Percentiles rank a stretch among this genome's conserved stretches.
phyloP scores from a whole-genome alignment of 2,797 vertebrate species.

The Pseudomugil tenellus region DNA sequence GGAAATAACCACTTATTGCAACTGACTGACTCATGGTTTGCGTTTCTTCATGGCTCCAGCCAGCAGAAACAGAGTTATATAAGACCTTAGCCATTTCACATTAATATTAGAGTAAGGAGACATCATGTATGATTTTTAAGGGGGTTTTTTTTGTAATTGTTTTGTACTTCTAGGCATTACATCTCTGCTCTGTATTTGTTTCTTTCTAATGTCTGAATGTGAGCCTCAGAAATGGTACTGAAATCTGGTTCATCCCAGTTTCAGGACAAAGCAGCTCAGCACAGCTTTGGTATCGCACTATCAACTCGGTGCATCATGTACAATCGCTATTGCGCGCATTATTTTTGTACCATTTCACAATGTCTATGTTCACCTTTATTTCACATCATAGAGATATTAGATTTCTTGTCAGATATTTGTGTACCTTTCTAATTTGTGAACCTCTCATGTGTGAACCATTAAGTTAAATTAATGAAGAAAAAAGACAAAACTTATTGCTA shows the following conservation, averaged over 20 bases:
- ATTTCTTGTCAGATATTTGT: neutral
- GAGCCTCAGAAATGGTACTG: neutral
- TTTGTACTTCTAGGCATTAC: neutral
- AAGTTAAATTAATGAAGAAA: neutral
- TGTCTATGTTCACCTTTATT: neutral
- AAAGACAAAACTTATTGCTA: no score
- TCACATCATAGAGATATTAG: neutral
- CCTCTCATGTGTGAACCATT: neutral
- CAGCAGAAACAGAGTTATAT: neutral
- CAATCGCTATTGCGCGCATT: neutral
- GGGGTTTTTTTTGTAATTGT: no score
- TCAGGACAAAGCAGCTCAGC: slow-evolving; percentile 12
- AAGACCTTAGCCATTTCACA: neutral
- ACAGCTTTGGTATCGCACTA: neutral
- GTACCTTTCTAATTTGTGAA: neutral
- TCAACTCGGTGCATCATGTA: neutral
- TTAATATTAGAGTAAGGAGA: neutral
- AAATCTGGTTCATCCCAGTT: slow-evolving; percentile 24
- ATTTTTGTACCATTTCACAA: no score
- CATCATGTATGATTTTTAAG: neutral
- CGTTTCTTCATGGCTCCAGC: neutral
- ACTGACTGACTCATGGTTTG: neutral
- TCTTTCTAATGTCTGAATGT: neutral
- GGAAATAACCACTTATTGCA: neutral
- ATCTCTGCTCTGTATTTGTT: neutral